Evolutionary conservation across 2,113 vertebrate species (phyloP).

Genomic region (Murina feae): DNA sequence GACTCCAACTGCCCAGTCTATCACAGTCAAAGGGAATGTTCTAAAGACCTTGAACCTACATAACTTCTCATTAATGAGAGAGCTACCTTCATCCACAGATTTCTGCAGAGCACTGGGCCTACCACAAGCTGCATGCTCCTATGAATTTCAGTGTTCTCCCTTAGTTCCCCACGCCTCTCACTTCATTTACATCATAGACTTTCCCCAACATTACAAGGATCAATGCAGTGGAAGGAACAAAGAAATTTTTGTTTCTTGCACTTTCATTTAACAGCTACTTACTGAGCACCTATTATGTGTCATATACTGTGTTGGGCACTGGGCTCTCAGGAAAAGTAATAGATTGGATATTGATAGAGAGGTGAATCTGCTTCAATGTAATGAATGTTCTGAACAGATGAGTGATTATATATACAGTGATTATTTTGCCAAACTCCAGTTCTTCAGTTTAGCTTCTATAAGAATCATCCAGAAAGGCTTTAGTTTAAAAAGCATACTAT

Average conservation of each 20-base stretch:
- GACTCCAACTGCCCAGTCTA: not conserved
- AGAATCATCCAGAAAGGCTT: not conserved
- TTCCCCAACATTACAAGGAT: not conserved
- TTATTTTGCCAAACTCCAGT: not conserved
- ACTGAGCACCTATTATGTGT: not conserved
- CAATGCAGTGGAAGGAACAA: not conserved
- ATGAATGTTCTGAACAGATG: not conserved
- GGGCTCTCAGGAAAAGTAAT: not conserved
- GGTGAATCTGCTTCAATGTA: not conserved
- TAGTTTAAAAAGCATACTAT: not conserved
- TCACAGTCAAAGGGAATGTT: not conserved
- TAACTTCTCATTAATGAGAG: not conserved
- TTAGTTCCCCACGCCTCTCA: not conserved
- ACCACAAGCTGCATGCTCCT: not conserved
- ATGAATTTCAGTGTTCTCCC: not conserved
- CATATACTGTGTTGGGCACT: not conserved
- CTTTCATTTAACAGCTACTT: not conserved
- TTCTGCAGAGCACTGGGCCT: not conserved
- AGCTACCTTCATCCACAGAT: not conserved
- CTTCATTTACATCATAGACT: not conserved
- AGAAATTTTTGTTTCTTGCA: not conserved
- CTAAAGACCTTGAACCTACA: not conserved
- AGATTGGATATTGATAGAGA: not conserved
- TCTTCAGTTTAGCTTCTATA: not conserved
- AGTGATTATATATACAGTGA: not conserved